phyloP scores from a whole-genome alignment of 2,888 invertebrate species.

The Phaedon cochleariae region DNA sequence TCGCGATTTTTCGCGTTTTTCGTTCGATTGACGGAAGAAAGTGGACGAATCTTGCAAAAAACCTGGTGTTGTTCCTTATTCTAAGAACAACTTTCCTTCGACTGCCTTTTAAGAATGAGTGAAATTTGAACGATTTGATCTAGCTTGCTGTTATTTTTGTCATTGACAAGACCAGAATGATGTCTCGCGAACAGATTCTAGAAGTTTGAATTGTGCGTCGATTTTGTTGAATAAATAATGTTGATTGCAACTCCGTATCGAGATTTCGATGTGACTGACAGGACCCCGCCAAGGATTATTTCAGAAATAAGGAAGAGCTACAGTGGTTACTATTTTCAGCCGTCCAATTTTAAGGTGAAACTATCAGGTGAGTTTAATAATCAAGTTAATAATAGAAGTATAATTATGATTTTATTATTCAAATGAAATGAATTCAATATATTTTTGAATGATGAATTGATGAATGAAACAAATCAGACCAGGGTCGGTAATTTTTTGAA shows the following conservation, averaged over 20 bases:
- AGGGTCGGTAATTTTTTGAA: too few relatives aligned
- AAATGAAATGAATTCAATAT: too few relatives aligned
- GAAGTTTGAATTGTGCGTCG: constrained; percentile 13
- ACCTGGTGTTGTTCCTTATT: constrained; percentile 22
- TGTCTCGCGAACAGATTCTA: background rate
- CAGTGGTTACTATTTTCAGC: constrained; percentile 42
- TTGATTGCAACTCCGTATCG: constrained; percentile 53
- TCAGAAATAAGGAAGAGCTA: constrained; percentile 57
- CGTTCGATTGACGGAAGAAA: constrained; percentile 19
- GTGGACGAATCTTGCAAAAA: constrained; percentile 19
- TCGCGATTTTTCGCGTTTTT: constrained; percentile 1
- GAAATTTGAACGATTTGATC: constrained; percentile 20
- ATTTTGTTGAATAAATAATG: constrained; percentile 39
- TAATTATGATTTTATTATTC: background rate
- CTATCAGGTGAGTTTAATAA: constrained; percentile 52
- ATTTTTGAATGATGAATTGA: too few relatives aligned
- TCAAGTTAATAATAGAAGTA: too few relatives aligned
- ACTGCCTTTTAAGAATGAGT: constrained; percentile 26
- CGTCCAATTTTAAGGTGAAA: constrained; percentile 53
- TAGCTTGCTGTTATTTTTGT: constrained; percentile 7
- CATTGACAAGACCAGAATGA: background rate
- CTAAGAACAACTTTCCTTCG: constrained; percentile 32
- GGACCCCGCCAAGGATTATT: constrained; percentile 58
- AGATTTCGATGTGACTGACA: constrained; percentile 48
- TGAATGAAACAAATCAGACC: too few relatives aligned